These are phyloP conservation scores for Zaprionus obscuricornis DNA, from an alignment of 2,888 invertebrate species.

Conservation along the genomic window DNA sequence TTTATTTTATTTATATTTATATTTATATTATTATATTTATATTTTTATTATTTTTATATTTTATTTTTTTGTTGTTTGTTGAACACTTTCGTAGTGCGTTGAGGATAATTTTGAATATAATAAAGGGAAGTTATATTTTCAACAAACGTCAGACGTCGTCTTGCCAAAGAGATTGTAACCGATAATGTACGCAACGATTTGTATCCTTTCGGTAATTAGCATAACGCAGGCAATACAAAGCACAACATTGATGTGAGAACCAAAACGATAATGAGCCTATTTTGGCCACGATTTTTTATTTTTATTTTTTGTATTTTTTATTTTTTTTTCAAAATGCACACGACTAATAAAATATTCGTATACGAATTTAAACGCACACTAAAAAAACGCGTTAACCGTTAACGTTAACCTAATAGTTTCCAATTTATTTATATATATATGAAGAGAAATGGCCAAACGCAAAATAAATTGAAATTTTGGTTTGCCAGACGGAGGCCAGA, in stretches of 20 bases:
- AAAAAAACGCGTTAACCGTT: too few species aligned
- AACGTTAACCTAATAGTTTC: too few species aligned
- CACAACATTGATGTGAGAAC: conserved; percentile 72
- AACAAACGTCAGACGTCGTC: conserved; percentile 57
- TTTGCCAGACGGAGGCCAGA: conserved; percentile 39
- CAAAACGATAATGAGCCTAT: conserved; percentile 62
- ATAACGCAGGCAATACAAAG: conserved; percentile 77
- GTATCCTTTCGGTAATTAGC: conserved; percentile 82
- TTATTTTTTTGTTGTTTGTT: conserved; percentile 12
- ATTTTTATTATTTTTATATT: background rate
- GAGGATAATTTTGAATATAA: conserved; percentile 30
- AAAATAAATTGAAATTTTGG: conserved; percentile 14
- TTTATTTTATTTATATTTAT: conserved; percentile 19
- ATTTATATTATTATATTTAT: conserved; percentile 6
- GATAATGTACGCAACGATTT: conserved; percentile 80
- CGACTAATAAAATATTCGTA: too few species aligned
- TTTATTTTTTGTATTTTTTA: too few species aligned
- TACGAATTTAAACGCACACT: too few species aligned
- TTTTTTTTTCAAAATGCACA: too few species aligned
- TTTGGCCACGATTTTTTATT: conserved; percentile 50
- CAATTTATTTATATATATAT: too few species aligned
- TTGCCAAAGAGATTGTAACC: conserved; percentile 83
- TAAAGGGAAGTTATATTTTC: conserved; percentile 9
- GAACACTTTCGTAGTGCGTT: conserved; percentile 47
- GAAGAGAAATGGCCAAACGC: conserved; percentile 23